Base-by-base conservation (phyloP, 2,888 invertebrate genomes). In the Noctua pronuba region DNA sequence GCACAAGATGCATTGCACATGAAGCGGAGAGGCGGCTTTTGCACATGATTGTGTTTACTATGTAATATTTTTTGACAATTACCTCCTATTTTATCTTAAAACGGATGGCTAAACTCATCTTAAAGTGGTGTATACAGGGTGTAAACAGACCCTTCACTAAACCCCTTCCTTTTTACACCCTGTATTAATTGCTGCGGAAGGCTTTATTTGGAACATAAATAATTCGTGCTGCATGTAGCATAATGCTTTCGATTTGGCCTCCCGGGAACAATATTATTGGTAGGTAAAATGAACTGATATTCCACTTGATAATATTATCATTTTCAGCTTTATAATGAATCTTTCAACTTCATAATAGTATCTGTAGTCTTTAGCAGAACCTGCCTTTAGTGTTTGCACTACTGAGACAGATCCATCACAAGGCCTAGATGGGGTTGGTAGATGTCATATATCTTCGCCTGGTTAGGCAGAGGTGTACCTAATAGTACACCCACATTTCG, bases 231-330 rank as follows among this genome's bases (percentile, higher is more conserved):
- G 35, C n/a, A 35, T 44, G 11, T 28, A 21, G 35, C 38, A 18
- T 46, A 18, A 24, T 46, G 18, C 24, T 28, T 75, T 28, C 3
- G n/a, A 49, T 62, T 3, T 7, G 1, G n/a, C 31, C 31, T 77
- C 41, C n/a, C 21, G 77, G 49, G 62, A 77, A 31, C 62, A 77
- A 55, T 31, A 28, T 10, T 77, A 24, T 49, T 38, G n/a, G 31
- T 31, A 41, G 41, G 41, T 41, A 6, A 55, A 55, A 55, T n/a
- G n/a, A 55, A n/a, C 55, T 55, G 55, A 55, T 55, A 55, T 55
- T n/a, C 24, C n/a, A n/a, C n/a, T 55, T n/a, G 13, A 55, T 55
- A 55, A 55, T 55, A 55, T 55, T 55, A 52, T n/a, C 4, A 55
- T 55, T 55, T 13, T 55, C 55, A 55, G n/a, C n/a, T 55, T n/a